Conservation (phyloP, 2,797 vertebrate genomes). For the Tympanoctomys barrerae region DNA sequence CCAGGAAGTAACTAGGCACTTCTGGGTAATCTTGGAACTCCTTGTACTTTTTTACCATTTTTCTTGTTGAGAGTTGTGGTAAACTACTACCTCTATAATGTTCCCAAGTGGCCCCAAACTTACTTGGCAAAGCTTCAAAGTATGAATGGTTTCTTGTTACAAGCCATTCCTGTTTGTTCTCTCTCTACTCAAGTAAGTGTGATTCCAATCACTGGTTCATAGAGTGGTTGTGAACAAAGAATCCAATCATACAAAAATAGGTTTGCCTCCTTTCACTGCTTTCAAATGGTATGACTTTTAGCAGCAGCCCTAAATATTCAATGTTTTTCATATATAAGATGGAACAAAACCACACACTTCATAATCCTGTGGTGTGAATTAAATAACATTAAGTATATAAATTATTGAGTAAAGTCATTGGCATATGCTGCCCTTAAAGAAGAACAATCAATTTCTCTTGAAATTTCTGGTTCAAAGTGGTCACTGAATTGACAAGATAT, state of each 20-base stretch:
- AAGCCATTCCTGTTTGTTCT: background rate
- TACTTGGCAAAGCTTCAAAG: background rate
- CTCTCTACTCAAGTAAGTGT: background rate
- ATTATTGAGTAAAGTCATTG: background rate
- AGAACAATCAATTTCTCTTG: conserved; percentile 32
- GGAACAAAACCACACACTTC: background rate
- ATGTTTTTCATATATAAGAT: conserved; percentile 17
- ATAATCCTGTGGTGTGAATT: background rate
- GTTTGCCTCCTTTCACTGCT: background rate
- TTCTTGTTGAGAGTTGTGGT: background rate
- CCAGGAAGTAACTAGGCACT: background rate
- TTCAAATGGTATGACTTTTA: background rate
- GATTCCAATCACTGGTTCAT: background rate
- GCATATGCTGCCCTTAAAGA: background rate
- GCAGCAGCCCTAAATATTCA: conserved; percentile 22
- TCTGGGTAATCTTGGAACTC: background rate
- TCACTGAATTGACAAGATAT: conserved; percentile 14
- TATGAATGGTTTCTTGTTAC: background rate
- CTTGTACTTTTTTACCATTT: conserved; percentile 1
- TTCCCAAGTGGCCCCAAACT: background rate
- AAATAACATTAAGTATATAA: background rate
- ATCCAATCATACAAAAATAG: background rate
- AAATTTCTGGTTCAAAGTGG: background rate
- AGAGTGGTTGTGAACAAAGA: background rate
- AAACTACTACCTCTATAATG: background rate